Percentiles rank a stretch among this genome's conserved stretches.
phyloP scores from a whole-genome alignment of 2,113 vertebrate species.

The Pluvianellus socialis region DNA sequence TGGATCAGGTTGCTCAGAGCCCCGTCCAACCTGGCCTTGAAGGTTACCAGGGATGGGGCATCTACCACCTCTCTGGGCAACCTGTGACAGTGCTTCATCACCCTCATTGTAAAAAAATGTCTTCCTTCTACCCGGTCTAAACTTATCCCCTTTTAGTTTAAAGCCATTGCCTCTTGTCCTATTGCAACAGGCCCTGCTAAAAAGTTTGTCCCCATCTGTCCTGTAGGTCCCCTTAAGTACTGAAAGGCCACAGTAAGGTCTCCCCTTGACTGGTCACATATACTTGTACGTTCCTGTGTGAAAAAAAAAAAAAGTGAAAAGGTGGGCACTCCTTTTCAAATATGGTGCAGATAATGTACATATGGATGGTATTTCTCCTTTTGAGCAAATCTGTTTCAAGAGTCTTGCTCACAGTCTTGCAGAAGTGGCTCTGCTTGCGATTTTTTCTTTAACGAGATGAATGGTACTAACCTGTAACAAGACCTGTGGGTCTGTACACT shows the following conservation, averaged over 20 bases:
- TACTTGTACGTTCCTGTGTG: not conserved
- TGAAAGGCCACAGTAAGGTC: not conserved
- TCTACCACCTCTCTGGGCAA: not conserved
- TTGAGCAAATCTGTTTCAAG: not conserved
- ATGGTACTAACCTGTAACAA: not conserved
- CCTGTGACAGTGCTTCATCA: not conserved
- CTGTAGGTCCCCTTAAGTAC: not conserved
- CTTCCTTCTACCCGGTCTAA: not conserved
- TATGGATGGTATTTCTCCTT: not conserved
- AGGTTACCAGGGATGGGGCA: not conserved
- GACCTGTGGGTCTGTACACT: not conserved
- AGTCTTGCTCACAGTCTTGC: not conserved
- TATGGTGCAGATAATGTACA: not conserved
- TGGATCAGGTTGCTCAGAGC: not conserved
- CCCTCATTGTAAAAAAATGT: not conserved
- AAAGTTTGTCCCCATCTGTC: not conserved
- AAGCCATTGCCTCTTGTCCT: not conserved
- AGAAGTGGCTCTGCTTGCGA: not conserved
- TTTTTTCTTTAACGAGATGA: not conserved
- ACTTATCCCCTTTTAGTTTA: not conserved
- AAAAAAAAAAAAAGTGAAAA: not conserved
- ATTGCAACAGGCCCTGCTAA: not conserved
- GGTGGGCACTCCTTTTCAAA: not conserved
- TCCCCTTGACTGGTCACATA: not conserved
- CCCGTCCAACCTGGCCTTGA: not conserved